Base-by-base conservation (phyloP, 2,888 invertebrate genomes). In the Panopea generosa region DNA sequence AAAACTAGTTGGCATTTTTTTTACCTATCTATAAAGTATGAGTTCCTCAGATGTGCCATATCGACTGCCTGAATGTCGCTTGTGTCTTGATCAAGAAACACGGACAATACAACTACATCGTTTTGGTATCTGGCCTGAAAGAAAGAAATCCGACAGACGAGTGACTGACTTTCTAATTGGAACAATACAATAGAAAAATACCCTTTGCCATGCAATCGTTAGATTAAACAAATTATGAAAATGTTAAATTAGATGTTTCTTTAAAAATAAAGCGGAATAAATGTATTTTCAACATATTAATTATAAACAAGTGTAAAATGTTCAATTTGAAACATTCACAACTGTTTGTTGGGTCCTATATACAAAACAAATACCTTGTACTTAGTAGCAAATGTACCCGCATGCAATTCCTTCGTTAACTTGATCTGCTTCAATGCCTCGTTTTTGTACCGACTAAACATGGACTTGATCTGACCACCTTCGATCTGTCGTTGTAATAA, bases 71-170 rank as follows among this genome's bases (percentile, higher is more conserved):
- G 50, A 18, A 78, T 70, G 16, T 65, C 69, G 27, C 38, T 29
- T 2, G 62, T 57, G 9, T 70, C 55, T 24, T 78, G 69, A 24
- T 70, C 59, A 29, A 38, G 38, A 18, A 47, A 73, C 7, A 70
- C 62, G 6, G 70, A 55, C 43, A 70, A 57, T 0, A 78, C 70
- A n/a, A 78, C 70, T 38, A 50, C 38, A 53, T 73, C 68, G 56
- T 77, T 77, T 26, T 69, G 68, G 52, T 69, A 69, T 18, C 18
- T 60, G n/a, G 69, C 77, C 77, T 77, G 47, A 18, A 72, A 71
- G 20, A 4, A 27, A 38, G 14, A 20, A 62, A 33, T 33, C 4
- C 33, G 33, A n/a, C n/a, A n/a, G n/a, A n/a, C n/a, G n/a, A n/a
- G n/a, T n/a, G n/a, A n/a, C n/a, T n/a, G n/a, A n/a, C n/a, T n/a